These are phyloP conservation scores for Xenops minutus DNA, from an alignment of 2,797 vertebrate genomes.

Conservation along the genomic window DNA sequence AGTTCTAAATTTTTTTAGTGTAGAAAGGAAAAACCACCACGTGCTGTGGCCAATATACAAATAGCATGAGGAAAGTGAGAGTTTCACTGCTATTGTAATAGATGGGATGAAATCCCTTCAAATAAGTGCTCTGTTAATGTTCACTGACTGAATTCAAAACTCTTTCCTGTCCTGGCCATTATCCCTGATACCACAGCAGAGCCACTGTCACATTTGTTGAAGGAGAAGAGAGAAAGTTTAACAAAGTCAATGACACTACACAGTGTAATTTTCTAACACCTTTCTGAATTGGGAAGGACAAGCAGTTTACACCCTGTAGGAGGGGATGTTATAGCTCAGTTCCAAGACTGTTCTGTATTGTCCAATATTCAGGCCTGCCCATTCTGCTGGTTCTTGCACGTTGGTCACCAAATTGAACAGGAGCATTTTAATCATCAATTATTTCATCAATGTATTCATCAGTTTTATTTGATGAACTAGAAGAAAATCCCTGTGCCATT, in stretches of 20 bases:
- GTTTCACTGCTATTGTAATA: not conserved
- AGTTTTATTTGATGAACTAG: not conserved
- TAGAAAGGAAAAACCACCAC: not conserved
- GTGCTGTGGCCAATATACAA: not conserved
- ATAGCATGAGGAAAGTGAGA: not conserved
- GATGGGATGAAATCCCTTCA: not conserved
- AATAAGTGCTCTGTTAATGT: not conserved
- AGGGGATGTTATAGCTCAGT: not conserved
- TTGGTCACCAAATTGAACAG: not conserved
- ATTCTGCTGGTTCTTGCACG: not conserved
- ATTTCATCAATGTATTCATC: not conserved
- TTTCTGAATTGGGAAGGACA: not conserved
- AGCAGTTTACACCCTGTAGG: not conserved
- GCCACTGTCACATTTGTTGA: not conserved
- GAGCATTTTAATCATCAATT: not conserved
- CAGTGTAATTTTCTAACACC: not conserved
- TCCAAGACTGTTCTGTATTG: not conserved
- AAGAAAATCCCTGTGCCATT: not conserved
- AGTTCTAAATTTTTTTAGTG: not conserved
- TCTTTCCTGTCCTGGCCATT: not conserved
- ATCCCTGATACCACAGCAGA: not conserved
- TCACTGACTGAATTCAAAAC: not conserved
- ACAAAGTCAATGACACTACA: not conserved
- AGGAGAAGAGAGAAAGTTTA: not conserved
- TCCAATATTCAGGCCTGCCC: not conserved